phyloP scores from a whole-genome alignment of 1,140 invertebrate species.

The Anthonomus grandis region DNA sequence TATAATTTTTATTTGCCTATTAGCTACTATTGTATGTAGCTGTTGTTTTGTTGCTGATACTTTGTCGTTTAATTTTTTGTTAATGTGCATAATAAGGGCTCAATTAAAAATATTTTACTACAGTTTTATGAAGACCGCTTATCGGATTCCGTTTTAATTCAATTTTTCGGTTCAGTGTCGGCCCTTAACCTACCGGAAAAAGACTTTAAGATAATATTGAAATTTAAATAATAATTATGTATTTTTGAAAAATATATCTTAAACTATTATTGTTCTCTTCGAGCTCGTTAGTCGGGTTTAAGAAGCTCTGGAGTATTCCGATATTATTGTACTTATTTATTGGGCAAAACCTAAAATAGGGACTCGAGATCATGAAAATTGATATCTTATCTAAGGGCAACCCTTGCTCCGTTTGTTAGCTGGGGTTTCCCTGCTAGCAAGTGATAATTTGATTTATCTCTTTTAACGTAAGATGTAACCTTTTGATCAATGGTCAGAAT shows the following conservation, averaged over 20 bases:
- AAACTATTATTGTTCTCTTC: too few relatives aligned
- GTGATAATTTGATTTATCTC: slow-evolving; percentile 27
- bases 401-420: slow-evolving; percentile 23
- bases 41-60: background rate
- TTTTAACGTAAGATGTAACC: background rate
- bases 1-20: slow-evolving; percentile 29
- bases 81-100: background rate
- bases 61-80: background rate
- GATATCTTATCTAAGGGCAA: slow-evolving; percentile 23
- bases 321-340: slow-evolving; percentile 30
- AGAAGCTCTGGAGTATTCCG: slow-evolving; percentile 24
- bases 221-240: too few relatives aligned
- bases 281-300: too few relatives aligned
- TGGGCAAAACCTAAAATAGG: slow-evolving; percentile 26
- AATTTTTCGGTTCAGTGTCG: too few relatives aligned
- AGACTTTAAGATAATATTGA: too few relatives aligned
- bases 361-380: slow-evolving; percentile 24
- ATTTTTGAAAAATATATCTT: too few relatives aligned
- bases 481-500: background rate
- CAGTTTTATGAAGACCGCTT: background rate
- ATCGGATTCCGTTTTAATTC: too few relatives aligned
- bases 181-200: too few relatives aligned
- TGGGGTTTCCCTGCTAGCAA: slow-evolving; percentile 17
- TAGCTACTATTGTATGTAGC: slow-evolving; percentile 16
- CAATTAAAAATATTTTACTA: background rate